These are phyloP conservation scores for Dendrolimus kikuchii DNA, from an alignment of 1,140 invertebrate species.

Conservation along the genomic window DNA sequence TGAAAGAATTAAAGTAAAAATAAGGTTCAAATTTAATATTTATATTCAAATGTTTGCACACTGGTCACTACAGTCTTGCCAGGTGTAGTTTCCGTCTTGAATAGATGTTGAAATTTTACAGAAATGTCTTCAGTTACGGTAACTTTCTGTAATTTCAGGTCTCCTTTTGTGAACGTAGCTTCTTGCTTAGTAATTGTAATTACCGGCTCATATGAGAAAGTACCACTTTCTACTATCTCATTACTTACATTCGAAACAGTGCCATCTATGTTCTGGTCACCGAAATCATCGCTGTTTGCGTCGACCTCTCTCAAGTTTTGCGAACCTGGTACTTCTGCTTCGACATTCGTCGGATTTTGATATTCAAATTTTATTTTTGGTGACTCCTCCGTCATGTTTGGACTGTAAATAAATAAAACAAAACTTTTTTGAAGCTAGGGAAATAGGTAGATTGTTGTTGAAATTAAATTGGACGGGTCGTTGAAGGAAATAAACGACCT, in stretches of 20 bases:
- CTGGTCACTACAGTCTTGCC: constrained; percentile 44
- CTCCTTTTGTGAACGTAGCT: constrained; percentile 38
- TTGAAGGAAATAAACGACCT: too few relatives aligned
- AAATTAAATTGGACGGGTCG: too few relatives aligned
- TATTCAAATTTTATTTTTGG: constrained; percentile 10
- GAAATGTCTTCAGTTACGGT: constrained; percentile 48
- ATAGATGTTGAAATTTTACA: constrained; percentile 55
- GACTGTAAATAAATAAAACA: too few relatives aligned
- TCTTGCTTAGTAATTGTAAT: constrained; percentile 48
- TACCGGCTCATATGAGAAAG: constrained; percentile 35
- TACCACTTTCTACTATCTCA: constrained; percentile 6
- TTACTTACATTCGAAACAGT: constrained; percentile 6
- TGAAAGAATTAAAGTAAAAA: constrained; percentile 3
- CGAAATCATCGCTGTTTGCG: background rate
- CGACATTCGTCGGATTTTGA: constrained; percentile 10
- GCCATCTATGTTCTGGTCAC: constrained; percentile 1
- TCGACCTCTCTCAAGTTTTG: constrained; percentile 7
- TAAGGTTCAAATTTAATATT: constrained; percentile 25
- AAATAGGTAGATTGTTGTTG: too few relatives aligned
- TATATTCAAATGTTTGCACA: constrained; percentile 47
- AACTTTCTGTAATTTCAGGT: constrained; percentile 45
- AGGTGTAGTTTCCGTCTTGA: constrained; percentile 41
- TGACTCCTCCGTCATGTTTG: constrained; percentile 1
- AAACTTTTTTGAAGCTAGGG: too few relatives aligned
- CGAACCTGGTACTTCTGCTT: constrained; percentile 9